Conservation (phyloP, 2,888 invertebrate genomes). For the Pachydiplax longipennis region DNA sequence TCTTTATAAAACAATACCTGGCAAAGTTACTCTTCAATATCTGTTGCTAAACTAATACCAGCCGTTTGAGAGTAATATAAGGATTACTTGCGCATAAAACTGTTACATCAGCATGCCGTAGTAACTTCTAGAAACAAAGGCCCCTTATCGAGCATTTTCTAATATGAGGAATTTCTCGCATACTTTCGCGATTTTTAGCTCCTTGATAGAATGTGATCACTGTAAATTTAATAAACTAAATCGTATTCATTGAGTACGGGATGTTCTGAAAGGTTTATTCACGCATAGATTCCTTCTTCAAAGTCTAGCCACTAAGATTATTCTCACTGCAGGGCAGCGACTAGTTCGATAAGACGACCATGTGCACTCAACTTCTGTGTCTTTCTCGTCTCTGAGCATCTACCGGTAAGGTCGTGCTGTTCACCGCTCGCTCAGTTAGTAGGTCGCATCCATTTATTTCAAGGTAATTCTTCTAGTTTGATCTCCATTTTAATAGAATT, state of each 20-base stretch:
- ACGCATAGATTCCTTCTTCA: not conserved
- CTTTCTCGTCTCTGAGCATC: not conserved
- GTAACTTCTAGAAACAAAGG: slow-evolving; percentile 27
- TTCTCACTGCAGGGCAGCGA: not conserved
- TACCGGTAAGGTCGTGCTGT: not conserved
- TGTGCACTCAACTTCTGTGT: not conserved
- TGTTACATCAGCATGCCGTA: slow-evolving; percentile 10
- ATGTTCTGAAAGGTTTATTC: not conserved
- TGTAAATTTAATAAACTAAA: not conserved
- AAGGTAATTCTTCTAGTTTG: not conserved
- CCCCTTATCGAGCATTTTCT: not conserved
- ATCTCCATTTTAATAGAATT: too few species aligned
- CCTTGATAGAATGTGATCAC: not conserved
- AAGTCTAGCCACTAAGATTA: not conserved
- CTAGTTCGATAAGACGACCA: not conserved
- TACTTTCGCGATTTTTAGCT: not conserved
- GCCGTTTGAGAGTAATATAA: not conserved
- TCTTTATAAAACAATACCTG: not conserved
- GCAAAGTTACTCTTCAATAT: not conserved
- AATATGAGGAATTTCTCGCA: not conserved
- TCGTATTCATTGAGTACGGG: not conserved
- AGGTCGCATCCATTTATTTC: not conserved
- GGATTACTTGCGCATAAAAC: not conserved
- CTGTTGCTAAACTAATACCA: not conserved
- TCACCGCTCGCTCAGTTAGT: not conserved